phyloP scores from a whole-genome alignment of 2,113 vertebrate species.

The Nannospalax galili region DNA sequence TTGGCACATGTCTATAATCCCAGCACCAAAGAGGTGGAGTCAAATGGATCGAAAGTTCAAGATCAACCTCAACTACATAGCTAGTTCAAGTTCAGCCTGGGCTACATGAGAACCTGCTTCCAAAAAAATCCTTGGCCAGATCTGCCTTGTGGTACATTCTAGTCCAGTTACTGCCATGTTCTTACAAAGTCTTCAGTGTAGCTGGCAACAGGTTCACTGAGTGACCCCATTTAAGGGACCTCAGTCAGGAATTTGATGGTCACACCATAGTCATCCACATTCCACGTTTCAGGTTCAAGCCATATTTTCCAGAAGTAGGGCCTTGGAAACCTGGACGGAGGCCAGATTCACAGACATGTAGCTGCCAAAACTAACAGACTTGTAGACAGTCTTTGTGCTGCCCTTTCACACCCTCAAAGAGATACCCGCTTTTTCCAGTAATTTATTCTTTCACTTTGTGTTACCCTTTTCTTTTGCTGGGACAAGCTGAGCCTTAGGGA shows the following conservation, averaged over 20 bases:
- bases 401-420: constrained; percentile 53
- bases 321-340: constrained; percentile 46
- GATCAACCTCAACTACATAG: neutral
- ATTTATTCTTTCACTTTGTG: constrained; percentile 6
- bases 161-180: constrained; percentile 1
- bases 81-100: neutral
- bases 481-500: constrained; percentile 31
- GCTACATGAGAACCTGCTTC: neutral
- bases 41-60: neutral
- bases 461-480: constrained; percentile 40
- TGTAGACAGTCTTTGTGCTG: constrained; percentile 59
- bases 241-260: neutral
- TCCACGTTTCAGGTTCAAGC: constrained; percentile 60
- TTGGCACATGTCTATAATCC: neutral
- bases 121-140: neutral
- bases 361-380: constrained; percentile 70
- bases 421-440: constrained; percentile 67
- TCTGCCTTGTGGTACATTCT: neutral
- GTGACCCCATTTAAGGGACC: neutral
- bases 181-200: neutral
- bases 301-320: constrained; percentile 62
- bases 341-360: constrained; percentile 48
- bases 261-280: neutral
- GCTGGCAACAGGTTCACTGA: neutral
- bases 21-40: neutral